Base-by-base conservation (phyloP, 2,797 vertebrate genomes). In the Acanthurus tractus region DNA sequence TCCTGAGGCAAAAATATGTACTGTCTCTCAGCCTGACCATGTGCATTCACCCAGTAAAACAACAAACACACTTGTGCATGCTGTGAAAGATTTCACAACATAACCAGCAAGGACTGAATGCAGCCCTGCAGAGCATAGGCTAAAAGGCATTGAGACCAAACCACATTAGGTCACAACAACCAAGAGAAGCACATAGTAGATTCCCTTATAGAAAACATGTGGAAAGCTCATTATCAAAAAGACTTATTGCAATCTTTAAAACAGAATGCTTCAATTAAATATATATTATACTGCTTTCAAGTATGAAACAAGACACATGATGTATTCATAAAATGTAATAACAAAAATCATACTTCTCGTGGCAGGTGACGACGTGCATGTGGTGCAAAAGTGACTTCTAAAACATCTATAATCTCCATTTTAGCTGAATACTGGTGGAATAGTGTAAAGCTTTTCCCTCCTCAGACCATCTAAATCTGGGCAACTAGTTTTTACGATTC, bases 171-270 rank as follows among this genome's bases (percentile, higher is more conserved):
- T 85, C 77, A 72, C 82, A 83, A 85, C 69, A 70, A 84, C 88
- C 84, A 62, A 77, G 89, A 92, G 91, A 93, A 93, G 89, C 92
- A 90, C 78, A 83, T 55, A 78, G 73, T 69, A 88, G 79, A 86
- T 84, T 94, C 88, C 88, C 87, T 94, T 93, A 86, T 92, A 90
- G 89, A 93, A 95, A 95, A 94, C 86, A 89, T 71, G 85, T 79
- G 82, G 72, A 90, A 93, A 91, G 88, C 86, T 90, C 53, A 18
- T 89, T 88, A 92, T 92, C 88, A 91, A 94, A 93, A 89, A 91
- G 84, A 83, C 86, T 83, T 71, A 74, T 69, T 85, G 93, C 95
- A 93, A 93, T 96, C 95, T 93, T 93, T 96, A 96, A 96, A 96
- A 95, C 95, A 95, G 94, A 96, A 94, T 89, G 93, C 94, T 81